Evolutionary conservation across 53 echinoderm and acorn worm species (phyloP), one percentile per base, ranked within the genome.

Genomic region (Stichopus horrens): DNA sequence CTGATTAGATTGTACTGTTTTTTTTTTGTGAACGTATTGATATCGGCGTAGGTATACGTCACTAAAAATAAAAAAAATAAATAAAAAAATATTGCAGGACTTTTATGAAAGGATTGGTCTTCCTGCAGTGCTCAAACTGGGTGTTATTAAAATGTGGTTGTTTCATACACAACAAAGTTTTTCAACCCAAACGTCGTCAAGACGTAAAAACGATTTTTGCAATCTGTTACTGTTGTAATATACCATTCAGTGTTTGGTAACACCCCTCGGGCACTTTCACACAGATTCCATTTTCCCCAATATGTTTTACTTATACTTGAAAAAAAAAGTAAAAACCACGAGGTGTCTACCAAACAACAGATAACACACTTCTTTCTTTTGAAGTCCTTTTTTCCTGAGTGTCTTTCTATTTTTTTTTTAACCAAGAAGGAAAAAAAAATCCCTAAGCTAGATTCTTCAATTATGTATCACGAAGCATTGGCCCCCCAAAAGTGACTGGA

Each of bases 401-500:
- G 9, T 63, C 7, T 63, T 63, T 63, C 14, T 63, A 13, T 8
- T 63, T 21, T 18, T 10, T 68, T 13, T 21, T 71, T 16, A 71
- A 37, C 18, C 16, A 71, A 7, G n/a, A 71, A 71, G 71, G 4
- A 71, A 20, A 71, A 71, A 37, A 18, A 18, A 71, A 71, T 71
- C 71, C 71, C 71, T 71, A 71, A 71, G 71, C 71, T 71, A 71
- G 71, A 7, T 18, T 71, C 71, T 71, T 53, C 58, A 56, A 58
- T 81, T 81, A 57, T 81, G 58, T 19, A 54, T 81, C 20, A 57
- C 58, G 57, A 81, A 58, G 58, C 81, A 81, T 81, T 81, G 81
- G 81, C 81, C 81, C 37, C 37, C 58, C 81, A 81, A 81, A 81
- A 21, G 81, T 56, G 81, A 81, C 56, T 81, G 57, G 8, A 81